Evolutionary conservation across 1,140 invertebrate genomes (phyloP).

Genomic region (Belonocnema kinseyi): DNA sequence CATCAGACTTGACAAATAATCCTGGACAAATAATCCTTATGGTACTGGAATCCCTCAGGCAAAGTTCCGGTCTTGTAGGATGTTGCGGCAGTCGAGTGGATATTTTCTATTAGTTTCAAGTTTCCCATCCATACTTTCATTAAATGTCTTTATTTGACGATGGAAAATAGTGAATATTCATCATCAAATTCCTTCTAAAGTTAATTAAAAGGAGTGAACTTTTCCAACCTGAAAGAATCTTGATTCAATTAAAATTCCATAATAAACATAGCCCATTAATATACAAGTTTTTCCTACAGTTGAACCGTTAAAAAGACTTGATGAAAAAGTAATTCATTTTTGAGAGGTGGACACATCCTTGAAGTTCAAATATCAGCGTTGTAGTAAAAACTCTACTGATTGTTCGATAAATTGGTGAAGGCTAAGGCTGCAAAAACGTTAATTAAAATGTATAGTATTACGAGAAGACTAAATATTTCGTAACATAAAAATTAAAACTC

Average conservation of each 20-base stretch:
- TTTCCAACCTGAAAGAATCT: neutral
- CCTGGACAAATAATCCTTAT: no score
- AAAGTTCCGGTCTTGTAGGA: neutral
- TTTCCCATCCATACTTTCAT: neutral
- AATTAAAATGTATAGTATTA: no score
- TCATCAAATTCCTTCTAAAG: neutral
- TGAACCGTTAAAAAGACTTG: neutral
- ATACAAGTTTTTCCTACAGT: no score
- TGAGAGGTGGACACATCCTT: constrained; percentile 8
- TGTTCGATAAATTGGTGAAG: no score
- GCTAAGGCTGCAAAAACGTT: neutral
- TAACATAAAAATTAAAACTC: no score
- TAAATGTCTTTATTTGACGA: neutral
- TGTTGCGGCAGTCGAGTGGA: neutral
- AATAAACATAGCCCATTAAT: no score
- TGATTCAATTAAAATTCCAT: no score
- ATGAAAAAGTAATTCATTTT: neutral
- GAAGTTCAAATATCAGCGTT: no score
- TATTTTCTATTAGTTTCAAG: constrained; percentile 32
- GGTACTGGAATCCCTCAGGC: neutral
- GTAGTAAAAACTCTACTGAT: no score
- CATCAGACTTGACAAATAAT: neutral
- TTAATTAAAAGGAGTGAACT: neutral
- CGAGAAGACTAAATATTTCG: no score
- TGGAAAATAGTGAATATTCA: neutral